Evolutionary conservation across 2,888 invertebrate genomes (phyloP).

Genomic region (Bellardia pandia): DNA sequence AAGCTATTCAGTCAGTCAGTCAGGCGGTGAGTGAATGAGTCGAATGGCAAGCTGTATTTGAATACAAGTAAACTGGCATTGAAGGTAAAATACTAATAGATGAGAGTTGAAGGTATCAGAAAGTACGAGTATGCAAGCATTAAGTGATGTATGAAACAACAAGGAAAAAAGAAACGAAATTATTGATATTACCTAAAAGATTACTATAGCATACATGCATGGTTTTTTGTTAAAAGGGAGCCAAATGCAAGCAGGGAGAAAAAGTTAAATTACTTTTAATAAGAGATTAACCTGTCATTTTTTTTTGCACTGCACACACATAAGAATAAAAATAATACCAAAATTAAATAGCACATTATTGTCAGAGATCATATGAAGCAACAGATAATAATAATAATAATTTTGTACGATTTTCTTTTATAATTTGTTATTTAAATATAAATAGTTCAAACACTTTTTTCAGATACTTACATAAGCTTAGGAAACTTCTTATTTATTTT

Average conservation of each 20-base stretch:
- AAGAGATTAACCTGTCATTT: not conserved
- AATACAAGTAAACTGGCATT: conserved; percentile 21
- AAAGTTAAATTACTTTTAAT: conserved; percentile 6
- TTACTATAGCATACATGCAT: conserved; percentile 32
- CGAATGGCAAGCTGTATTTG: conserved; percentile 44
- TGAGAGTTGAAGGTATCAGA: conserved; percentile 48
- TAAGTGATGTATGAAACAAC: conserved; percentile 44
- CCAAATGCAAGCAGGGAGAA: not conserved
- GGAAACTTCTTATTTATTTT: not conserved
- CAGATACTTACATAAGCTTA: not conserved
- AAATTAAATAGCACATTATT: not conserved
- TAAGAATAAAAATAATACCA: not conserved
- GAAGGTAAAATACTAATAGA: conserved; percentile 44
- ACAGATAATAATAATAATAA: not conserved
- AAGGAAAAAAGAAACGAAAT: conserved; percentile 18
- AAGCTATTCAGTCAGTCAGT: conserved; percentile 5
- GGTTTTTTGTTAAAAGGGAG: not conserved
- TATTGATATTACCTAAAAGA: conserved; percentile 46
- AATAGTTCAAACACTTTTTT: not conserved
- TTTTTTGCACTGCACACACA: not conserved
- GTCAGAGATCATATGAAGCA: not conserved
- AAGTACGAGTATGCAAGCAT: conserved; percentile 13
- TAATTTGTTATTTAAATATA: not conserved
- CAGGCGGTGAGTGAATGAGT: not conserved
- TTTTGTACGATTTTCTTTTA: not conserved